phyloP scores from a whole-genome alignment of 2,113 vertebrate species.

The Serinus canaria region DNA sequence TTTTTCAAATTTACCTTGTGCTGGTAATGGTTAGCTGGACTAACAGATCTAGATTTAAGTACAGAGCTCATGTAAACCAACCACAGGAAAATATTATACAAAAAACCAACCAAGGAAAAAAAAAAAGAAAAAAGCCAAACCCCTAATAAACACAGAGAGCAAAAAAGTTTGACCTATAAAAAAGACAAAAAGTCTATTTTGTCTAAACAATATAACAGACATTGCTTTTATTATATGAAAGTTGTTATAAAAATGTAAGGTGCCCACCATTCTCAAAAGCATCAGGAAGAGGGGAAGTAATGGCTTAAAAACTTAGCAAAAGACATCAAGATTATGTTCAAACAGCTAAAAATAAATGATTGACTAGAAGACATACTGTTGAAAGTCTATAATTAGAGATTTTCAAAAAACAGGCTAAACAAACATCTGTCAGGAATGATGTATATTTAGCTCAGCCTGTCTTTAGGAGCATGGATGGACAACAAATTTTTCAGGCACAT shows the following conservation, averaged over 20 bases:
- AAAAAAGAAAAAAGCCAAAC: neutral
- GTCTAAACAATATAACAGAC: neutral
- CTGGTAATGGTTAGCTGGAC: neutral
- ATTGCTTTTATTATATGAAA: neutral
- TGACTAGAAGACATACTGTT: neutral
- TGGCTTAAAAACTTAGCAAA: neutral
- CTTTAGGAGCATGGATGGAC: neutral
- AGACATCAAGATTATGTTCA: neutral
- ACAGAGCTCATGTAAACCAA: neutral
- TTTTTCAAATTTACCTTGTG: neutral
- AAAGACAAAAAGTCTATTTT: neutral
- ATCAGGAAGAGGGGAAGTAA: neutral
- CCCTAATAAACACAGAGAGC: neutral
- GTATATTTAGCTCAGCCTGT: neutral
- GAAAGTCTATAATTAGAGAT: slow-evolving; percentile 4
- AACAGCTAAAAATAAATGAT: neutral
- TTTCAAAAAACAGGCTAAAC: neutral
- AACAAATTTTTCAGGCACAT: neutral
- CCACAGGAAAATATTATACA: neutral
- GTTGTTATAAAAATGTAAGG: neutral
- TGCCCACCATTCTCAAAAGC: neutral
- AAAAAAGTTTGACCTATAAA: neutral
- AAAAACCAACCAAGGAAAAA: neutral
- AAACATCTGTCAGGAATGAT: slow-evolving; percentile 8
- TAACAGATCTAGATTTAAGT: neutral